A percentile compares a stretch with the other conserved stretches of the same genome.
phyloP scores from a whole-genome alignment of 23 tunicate species.

The Phallusia fumigata region DNA sequence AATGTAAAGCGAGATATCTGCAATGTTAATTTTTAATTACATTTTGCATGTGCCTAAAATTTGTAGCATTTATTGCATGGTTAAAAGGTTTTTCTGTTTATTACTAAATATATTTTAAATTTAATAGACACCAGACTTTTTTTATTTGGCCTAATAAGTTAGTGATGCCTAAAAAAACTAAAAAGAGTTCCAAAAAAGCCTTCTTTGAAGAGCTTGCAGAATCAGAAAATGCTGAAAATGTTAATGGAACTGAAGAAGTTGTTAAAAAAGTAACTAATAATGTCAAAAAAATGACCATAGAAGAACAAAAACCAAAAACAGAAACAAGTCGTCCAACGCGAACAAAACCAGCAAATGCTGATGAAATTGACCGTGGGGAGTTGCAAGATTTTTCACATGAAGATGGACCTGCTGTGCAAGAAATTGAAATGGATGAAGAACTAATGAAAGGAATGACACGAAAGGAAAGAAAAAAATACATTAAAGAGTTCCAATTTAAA shows the following conservation, averaged over 20 bases:
- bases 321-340: neutral
- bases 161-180: constrained; percentile 17
- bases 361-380: constrained; percentile 25
- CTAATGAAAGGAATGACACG: constrained; percentile 89
- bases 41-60: too few species aligned
- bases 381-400: constrained; percentile 96
- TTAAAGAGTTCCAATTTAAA: constrained; percentile 57
- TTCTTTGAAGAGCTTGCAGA: constrained; percentile 92
- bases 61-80: too few species aligned
- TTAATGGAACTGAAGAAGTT: neutral
- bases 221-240: constrained; percentile 22
- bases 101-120: too few species aligned
- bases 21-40: too few species aligned
- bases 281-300: neutral
- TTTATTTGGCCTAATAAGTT: too few species aligned
- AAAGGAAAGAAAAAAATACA: constrained; percentile 89
- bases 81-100: too few species aligned
- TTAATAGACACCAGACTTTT: too few species aligned
- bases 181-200: constrained; percentile 68
- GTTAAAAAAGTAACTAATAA: constrained; percentile 5
- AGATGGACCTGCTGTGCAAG: constrained; percentile 71
- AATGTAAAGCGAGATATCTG: too few species aligned
- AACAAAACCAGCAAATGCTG: constrained; percentile 17
- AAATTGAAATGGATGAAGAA: constrained; percentile 59
- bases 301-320: constrained; percentile 26